Conservation (phyloP, 2,113 vertebrate species). For the Alouatta palliata region DNA sequence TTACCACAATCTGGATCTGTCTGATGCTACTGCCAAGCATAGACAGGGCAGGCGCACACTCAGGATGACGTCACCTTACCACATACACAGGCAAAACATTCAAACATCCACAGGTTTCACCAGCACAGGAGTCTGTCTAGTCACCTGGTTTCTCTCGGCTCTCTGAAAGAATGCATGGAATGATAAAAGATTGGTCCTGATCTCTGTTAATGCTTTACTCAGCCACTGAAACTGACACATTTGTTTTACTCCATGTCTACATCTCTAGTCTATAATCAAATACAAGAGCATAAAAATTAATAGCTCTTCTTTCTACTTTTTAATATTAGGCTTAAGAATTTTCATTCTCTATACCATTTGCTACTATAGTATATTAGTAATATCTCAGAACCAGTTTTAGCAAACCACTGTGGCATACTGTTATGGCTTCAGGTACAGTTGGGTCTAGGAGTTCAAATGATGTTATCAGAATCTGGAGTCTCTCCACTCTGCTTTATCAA, state of each 20-base stretch:
- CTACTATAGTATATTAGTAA: not conserved
- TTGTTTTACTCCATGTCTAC: not conserved
- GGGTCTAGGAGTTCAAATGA: not conserved
- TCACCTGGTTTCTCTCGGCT: not conserved
- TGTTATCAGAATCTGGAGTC: not conserved
- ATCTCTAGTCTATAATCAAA: not conserved
- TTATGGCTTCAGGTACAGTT: not conserved
- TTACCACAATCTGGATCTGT: constrained; percentile 32
- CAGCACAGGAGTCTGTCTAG: not conserved
- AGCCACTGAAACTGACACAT: not conserved
- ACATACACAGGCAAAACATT: not conserved
- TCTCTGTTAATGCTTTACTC: not conserved
- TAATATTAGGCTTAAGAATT: not conserved
- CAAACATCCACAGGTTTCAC: not conserved
- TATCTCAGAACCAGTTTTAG: not conserved
- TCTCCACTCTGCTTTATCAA: not conserved
- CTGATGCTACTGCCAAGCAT: not conserved
- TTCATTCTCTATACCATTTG: not conserved
- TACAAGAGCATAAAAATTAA: not conserved
- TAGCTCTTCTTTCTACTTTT: not conserved
- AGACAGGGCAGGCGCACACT: not conserved
- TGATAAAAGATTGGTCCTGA: not conserved
- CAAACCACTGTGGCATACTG: not conserved
- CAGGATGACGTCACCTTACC: constrained; percentile 53
- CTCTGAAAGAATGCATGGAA: not conserved